Evolutionary conservation across 2,888 invertebrate genomes (phyloP).

Genomic region (Polydrusus pterygomalis): DNA sequence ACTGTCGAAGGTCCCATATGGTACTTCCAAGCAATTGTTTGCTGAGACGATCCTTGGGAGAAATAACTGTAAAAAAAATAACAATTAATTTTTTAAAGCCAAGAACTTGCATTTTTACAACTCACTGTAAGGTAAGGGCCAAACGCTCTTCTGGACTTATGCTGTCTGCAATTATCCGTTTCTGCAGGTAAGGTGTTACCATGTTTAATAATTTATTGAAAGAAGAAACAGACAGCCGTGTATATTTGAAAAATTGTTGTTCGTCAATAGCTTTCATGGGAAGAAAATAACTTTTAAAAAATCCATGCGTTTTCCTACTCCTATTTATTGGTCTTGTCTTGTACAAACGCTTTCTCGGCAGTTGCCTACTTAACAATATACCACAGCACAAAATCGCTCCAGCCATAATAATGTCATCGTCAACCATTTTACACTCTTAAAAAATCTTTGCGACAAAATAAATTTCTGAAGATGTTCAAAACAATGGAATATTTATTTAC

Average conservation of each 20-base stretch:
- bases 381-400: too few species aligned
- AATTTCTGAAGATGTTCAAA: too few species aligned
- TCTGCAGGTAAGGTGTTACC: neutral
- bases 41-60: slow-evolving; percentile 6
- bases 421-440: too few species aligned
- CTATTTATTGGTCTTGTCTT: neutral
- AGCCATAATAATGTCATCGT: too few species aligned
- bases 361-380: too few species aligned
- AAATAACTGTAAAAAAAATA: neutral
- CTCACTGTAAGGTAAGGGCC: too few species aligned
- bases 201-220: neutral
- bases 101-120: neutral
- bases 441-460: too few species aligned
- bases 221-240: neutral
- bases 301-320: neutral
- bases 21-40: slow-evolving; percentile 32
- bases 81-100: neutral
- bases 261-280: neutral
- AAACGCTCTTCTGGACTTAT: neutral
- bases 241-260: neutral
- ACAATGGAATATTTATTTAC: too few species aligned
- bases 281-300: neutral
- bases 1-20: slow-evolving; percentile 34
- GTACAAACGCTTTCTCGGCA: neutral
- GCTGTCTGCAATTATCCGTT: neutral